Base-by-base conservation (phyloP, 2,113 vertebrate species). In the Pterocles gutturalis region DNA sequence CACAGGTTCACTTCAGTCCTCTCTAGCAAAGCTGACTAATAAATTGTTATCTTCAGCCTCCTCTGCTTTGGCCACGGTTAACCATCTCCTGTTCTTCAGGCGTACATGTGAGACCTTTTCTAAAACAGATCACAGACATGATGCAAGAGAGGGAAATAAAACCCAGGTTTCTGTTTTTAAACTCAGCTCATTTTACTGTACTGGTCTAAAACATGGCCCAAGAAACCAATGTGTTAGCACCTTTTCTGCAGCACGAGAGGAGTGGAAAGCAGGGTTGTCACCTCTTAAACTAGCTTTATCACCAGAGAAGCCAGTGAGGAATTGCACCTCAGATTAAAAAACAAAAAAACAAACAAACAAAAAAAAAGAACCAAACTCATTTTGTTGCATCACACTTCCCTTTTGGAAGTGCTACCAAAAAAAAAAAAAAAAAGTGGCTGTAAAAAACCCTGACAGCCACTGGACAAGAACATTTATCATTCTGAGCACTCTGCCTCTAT, bases 261-360 rank as follows among this genome's bases (percentile, higher is more conserved):
- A 90, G 61, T 4, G 2, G 62, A 94, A 91, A 91, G 48, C 41
- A 78, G 43, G 7, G 46, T 17, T 87, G 70, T 64, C 90, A 80
- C 82, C 75, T 90, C 75, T 76, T 85, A 90, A 38, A 38, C 38
- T 38, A 38, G 38, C 38, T 38, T 84, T 84, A 46, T 83, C 83
- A 89, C 64, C 41, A 86, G 18, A 62, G n/a, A 90, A 90, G 17
- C 70, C 86, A 90, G 58, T 73, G 60, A 93, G 64, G 55, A 92
- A 93, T 78, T 38, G 21, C 76, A 96, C 54, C 71, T 86, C 89
- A 66, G 76, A 89, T 31, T 53, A 96, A 91, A 29, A 48, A 16
- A 46, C 14, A 53, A 67, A 46, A 51, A 41, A 10, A 34, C 13
- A 29, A 19, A 19, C 7, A 48, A 24, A 2, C 18, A 51, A 53